A percentile compares a stretch with the other conserved stretches of the same genome.
Evolutionary conservation across 2,797 vertebrate genomes (phyloP).

Genomic region (Sebastes diaconus): DNA sequence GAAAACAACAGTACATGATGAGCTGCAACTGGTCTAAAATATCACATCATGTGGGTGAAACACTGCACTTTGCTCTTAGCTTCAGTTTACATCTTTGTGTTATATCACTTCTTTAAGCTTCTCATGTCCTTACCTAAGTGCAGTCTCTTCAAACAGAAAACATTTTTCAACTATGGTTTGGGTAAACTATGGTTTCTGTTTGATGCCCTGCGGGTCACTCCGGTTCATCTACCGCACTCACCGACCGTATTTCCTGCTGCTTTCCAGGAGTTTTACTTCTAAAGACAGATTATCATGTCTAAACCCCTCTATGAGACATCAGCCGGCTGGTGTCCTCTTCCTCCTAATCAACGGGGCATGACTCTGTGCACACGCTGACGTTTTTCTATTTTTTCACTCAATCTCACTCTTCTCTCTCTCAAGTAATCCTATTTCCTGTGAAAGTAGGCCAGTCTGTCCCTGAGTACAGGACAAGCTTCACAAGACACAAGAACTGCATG

Average conservation of each 20-base stretch:
- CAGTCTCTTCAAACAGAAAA: background rate
- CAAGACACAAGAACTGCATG: background rate
- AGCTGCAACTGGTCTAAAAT: background rate
- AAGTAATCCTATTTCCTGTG: conserved; percentile 2
- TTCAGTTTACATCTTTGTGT: background rate
- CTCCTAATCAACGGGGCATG: background rate
- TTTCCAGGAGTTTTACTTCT: background rate
- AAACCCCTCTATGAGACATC: background rate
- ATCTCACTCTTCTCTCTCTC: background rate
- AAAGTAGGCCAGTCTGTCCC: conserved; percentile 15
- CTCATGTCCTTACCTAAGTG: background rate
- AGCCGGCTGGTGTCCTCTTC: background rate
- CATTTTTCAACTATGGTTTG: background rate
- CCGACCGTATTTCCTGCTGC: background rate
- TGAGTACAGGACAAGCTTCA: background rate
- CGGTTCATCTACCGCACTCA: background rate
- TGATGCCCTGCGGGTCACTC: background rate
- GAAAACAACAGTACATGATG: background rate
- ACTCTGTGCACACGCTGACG: background rate
- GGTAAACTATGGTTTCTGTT: background rate
- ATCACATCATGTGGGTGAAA: background rate
- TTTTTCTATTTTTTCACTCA: background rate
- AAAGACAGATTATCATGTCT: background rate
- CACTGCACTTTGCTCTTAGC: background rate
- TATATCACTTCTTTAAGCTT: background rate